Percentiles rank a stretch among this genome's conserved stretches.
Conservation (phyloP, 2,888 invertebrate species). For the Myopa testacea region DNA sequence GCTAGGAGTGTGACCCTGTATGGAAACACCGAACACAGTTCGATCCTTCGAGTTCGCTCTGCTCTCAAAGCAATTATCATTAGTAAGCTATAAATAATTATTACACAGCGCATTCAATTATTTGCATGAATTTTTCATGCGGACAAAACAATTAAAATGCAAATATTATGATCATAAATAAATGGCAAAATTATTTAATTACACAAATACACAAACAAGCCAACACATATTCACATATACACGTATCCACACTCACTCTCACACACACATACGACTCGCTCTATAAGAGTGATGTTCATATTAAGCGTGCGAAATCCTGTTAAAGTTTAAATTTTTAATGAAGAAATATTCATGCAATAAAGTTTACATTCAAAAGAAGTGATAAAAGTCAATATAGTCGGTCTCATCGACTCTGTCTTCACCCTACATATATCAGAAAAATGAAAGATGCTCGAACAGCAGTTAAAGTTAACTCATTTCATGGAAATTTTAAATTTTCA, state of each 20-base stretch:
- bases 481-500: too few relatives aligned
- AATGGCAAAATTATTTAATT: conserved; percentile 36
- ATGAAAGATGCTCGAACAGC: too few relatives aligned
- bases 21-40: not conserved
- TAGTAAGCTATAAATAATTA: conserved; percentile 52
- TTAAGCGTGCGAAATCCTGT: too few relatives aligned
- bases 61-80: conserved; percentile 47
- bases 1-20: not conserved
- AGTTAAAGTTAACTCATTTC: too few relatives aligned
- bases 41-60: not conserved
- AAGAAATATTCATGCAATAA: too few relatives aligned
- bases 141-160: conserved; percentile 39
- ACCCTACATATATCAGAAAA: too few relatives aligned
- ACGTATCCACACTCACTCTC: not conserved
- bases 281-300: too few relatives aligned
- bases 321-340: too few relatives aligned
- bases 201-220: conserved; percentile 14
- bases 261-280: too few relatives aligned
- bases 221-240: not conserved
- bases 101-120: conserved; percentile 51
- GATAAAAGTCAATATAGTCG: too few relatives aligned
- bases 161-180: conserved; percentile 36
- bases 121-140: conserved; percentile 47
- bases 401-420: too few relatives aligned
- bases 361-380: too few relatives aligned